Evolutionary conservation across 2,113 vertebrate species (phyloP).

Genomic region (Anarrhichthys ocellatus): DNA sequence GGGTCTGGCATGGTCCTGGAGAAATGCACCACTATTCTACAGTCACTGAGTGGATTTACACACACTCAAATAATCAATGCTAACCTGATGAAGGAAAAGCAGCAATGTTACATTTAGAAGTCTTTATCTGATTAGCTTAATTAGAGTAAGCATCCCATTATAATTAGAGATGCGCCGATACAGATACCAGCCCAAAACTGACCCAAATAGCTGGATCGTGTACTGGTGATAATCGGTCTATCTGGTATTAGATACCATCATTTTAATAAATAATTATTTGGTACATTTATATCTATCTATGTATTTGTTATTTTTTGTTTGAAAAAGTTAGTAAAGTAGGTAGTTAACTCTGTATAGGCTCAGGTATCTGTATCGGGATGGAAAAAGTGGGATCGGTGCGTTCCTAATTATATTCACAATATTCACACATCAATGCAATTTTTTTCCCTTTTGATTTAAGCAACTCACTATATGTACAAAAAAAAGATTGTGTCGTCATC

Average conservation of each 20-base stretch:
- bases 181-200: not conserved
- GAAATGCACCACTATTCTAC: slow-evolving; percentile 10
- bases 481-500: not conserved
- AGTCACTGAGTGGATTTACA: slow-evolving; percentile 14
- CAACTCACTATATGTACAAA: not conserved
- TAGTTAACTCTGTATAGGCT: too few species aligned
- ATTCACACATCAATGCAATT: too few species aligned
- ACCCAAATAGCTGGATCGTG: not conserved
- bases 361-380: too few species aligned
- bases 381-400: too few species aligned
- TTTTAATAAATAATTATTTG: not conserved
- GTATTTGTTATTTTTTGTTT: not conserved
- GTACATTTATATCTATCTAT: not conserved
- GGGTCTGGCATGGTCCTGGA: not conserved
- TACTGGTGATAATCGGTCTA: not conserved
- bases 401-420: too few species aligned
- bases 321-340: too few species aligned
- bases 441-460: too few species aligned
- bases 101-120: slow-evolving; percentile 17
- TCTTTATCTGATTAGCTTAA: slow-evolving; percentile 39
- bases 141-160: slow-evolving; percentile 2
- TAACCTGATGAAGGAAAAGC: slow-evolving; percentile 42
- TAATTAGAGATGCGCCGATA: not conserved
- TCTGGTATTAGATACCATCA: not conserved
- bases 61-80: slow-evolving; percentile 53